Evolutionary conservation across 1,140 invertebrate species (phyloP), one percentile per base, ranked within the genome.

Genomic region (Heliconius eleuchia): DNA sequence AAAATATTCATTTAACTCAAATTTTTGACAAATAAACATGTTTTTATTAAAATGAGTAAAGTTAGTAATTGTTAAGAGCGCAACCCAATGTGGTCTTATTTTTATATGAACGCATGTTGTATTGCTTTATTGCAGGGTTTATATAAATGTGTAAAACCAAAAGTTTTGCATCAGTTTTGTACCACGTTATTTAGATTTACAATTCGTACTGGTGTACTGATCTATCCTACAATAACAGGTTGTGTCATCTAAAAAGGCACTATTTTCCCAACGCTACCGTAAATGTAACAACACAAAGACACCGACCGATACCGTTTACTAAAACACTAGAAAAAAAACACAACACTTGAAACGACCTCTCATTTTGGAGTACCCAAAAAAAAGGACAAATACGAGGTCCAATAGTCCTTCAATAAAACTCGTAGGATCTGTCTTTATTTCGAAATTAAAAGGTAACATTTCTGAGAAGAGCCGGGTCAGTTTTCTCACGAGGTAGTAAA

Each of bases 341-440:
- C 30, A 77, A 57, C 78, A 80, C 78, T 83, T 50, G 74, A 87
- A 74, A 73, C 83, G 80, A 83, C 74, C 86, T 85, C 84, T 87
- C 84, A 86, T 87, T 89, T 83, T 80, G 80, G 83, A 85, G 85
- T 87, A 84, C 85, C 84, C 85, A 88, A 90, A 90, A 89, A 90
- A 89, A 85, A 86, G 76, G 83, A 80, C 77, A 89, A 90, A 90
- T 89, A 89, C 87, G 83, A 82, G 85, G 87, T 83, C 88, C 85
- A 88, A 91, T 89, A 87, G 88, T 87, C 83, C 86, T 89, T 87
- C 89, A 89, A 91, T 91, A 91, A 91, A 91, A 89, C 86, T 89
- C 84, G 85, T 83, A 84, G 84, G 88, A 86, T 88, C 85, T 86
- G 84, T 90, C 87, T 91, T 90, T 89, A 91, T 89, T 90, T 84